Evolutionary conservation across 2,888 invertebrate genomes (phyloP).

Genomic region (Orthonychiurus folsomi): DNA sequence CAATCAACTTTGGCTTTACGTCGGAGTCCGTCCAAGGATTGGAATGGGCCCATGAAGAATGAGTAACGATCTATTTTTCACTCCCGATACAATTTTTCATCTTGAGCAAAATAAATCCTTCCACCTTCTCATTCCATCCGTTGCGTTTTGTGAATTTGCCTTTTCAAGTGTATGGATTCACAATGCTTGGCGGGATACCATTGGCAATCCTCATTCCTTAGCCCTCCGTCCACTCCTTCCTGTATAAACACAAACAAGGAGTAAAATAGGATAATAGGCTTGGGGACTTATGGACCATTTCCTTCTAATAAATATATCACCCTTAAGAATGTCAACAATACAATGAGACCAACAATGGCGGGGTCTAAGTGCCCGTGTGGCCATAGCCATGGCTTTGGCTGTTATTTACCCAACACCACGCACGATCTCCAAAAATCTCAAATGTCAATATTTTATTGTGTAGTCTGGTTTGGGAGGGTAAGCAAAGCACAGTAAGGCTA

Average conservation of each 20-base stretch:
- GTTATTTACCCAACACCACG: too few relatives aligned
- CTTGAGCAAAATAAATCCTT: conserved; percentile 8
- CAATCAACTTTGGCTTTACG: conserved; percentile 37
- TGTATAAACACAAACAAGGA: conserved; percentile 3
- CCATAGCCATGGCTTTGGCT: too few relatives aligned
- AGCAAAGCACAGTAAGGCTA: conserved; percentile 8
- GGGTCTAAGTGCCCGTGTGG: too few relatives aligned
- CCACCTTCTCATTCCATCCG: not conserved
- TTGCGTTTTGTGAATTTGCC: not conserved
- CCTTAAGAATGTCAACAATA: not conserved
- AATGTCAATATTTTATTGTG: conserved; percentile 18
- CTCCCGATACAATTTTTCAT: conserved; percentile 13
- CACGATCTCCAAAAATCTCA: too few relatives aligned
- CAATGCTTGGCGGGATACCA: not conserved
- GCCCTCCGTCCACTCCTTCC: not conserved
- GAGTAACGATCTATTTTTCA: conserved; percentile 30
- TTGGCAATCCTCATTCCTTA: not conserved
- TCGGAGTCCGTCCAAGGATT: not conserved
- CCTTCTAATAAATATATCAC: conserved; percentile 1
- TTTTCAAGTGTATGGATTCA: not conserved
- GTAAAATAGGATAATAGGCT: not conserved
- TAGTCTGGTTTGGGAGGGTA: conserved; percentile 7
- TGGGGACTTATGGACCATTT: not conserved
- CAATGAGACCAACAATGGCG: not conserved
- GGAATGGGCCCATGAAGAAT: conserved; percentile 13